Percentiles rank a stretch among this genome's conserved stretches.
Evolutionary conservation across 2,113 vertebrate genomes (phyloP).

Genomic region (Phylloscopus trochilus): DNA sequence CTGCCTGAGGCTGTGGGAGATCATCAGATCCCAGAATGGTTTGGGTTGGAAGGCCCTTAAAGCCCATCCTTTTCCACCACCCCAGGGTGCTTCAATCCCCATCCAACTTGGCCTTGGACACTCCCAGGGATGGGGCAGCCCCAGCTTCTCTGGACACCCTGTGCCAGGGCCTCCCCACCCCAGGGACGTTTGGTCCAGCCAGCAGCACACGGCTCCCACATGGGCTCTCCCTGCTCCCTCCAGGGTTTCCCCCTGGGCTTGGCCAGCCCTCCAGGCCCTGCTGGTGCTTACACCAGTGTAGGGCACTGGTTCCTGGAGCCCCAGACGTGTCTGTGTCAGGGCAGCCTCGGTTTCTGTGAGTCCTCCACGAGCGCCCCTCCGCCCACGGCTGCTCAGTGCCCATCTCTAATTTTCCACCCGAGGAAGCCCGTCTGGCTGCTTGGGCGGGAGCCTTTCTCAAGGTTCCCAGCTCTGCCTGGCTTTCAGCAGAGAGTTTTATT

Average conservation of each 20-base stretch:
- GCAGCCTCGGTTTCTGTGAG: not conserved
- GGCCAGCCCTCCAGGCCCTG: not conserved
- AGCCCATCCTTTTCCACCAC: not conserved
- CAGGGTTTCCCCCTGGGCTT: not conserved
- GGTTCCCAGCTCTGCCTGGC: conserved; percentile 17
- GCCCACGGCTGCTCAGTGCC: not conserved
- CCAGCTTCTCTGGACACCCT: not conserved
- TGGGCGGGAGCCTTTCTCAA: conserved; percentile 23
- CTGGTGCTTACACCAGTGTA: not conserved
- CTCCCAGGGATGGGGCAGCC: not conserved
- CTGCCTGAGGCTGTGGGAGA: not conserved
- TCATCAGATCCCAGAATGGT: not conserved
- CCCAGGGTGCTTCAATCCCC: not conserved
- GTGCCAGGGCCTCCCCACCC: not conserved
- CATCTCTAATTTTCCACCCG: conserved; percentile 44
- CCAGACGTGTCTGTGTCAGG: not conserved
- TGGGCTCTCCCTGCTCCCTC: not conserved
- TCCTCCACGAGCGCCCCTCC: not conserved
- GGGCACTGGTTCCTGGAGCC: not conserved
- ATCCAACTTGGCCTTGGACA: accelerated
- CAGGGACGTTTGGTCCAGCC: not conserved
- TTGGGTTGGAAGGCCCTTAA: not conserved
- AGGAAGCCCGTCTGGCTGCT: not conserved
- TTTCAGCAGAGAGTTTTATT: conserved; percentile 39
- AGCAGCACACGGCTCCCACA: accelerated